These are phyloP conservation scores for Zaprionus davidi DNA, from an alignment of 1,140 invertebrate species.

Conservation along the genomic window DNA sequence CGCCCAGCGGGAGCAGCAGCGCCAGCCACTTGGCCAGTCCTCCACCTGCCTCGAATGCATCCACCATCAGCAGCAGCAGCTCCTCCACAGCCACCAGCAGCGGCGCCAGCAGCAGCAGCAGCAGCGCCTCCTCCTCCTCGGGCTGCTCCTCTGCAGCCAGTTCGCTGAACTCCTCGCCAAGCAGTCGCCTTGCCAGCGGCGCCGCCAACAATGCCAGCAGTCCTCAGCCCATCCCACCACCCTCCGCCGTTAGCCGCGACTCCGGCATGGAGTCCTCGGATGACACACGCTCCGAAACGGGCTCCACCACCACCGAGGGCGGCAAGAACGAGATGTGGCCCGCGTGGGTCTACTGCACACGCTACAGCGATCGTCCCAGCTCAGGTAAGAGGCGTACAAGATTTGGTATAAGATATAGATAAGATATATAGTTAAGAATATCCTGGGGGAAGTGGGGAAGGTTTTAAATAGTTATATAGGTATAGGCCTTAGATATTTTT, in stretches of 20 bases:
- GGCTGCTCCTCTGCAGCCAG: conserved; percentile 73
- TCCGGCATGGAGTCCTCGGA: conserved; percentile 84
- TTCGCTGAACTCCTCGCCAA: conserved; percentile 80
- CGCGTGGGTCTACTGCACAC: conserved; percentile 98
- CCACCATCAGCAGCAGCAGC: conserved; percentile 64
- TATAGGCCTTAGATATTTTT: no score
- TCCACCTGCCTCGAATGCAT: conserved; percentile 74
- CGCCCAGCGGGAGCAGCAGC: conserved; percentile 53
- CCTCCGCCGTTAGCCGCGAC: conserved; percentile 77
- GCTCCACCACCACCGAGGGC: conserved; percentile 81
- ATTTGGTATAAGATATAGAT: neutral
- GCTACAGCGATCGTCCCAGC: conserved; percentile 97
- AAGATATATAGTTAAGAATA: no score
- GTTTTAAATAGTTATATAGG: no score
- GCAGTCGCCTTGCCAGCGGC: conserved; percentile 53
- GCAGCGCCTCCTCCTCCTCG: conserved; percentile 61
- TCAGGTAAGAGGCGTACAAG: conserved; percentile 89
- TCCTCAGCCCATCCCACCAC: conserved; percentile 80
- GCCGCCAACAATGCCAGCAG: conserved; percentile 65
- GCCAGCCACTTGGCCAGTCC: conserved; percentile 69
- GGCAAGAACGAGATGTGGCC: conserved; percentile 89
- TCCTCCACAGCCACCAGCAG: conserved; percentile 48
- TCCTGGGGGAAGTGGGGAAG: no score
- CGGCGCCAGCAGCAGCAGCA: conserved; percentile 33
- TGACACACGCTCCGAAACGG: conserved; percentile 81